These are phyloP conservation scores for Montipora sp. DNA, from an alignment of 64 coral and sea anemone species.

Conservation along the genomic window DNA sequence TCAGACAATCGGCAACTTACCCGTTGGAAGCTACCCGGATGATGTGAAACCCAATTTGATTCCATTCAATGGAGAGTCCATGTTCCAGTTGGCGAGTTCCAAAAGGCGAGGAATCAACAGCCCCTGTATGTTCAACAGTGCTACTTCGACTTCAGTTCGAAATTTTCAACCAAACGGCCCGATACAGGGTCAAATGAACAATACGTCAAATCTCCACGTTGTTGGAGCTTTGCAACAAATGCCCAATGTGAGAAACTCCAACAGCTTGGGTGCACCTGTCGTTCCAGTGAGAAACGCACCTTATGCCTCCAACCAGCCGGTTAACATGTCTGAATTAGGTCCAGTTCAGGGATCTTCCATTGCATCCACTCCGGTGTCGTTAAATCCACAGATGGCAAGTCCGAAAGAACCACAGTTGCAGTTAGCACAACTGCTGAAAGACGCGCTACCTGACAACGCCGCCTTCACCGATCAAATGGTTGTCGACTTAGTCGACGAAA, in stretches of 20 bases:
- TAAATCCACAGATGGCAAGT: not conserved
- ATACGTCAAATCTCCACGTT: not conserved
- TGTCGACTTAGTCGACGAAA: slow-evolving; percentile 12
- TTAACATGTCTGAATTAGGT: not conserved
- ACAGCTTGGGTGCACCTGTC: not conserved
- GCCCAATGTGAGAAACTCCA: not conserved
- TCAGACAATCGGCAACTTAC: not conserved
- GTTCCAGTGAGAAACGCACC: not conserved
- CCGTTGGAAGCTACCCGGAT: not conserved
- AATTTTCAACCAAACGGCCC: slow-evolving; percentile 5
- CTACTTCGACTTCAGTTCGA: not conserved
- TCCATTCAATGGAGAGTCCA: not conserved
- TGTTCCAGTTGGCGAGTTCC: not conserved
- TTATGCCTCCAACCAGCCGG: not conserved
- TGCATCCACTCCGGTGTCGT: not conserved
- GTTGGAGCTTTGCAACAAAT: not conserved
- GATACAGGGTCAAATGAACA: not conserved
- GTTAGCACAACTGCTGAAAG: slow-evolving; percentile 6
- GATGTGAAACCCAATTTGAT: slow-evolving; percentile 19
- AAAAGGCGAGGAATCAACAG: not conserved
- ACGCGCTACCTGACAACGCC: not conserved
- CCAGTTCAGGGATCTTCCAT: not conserved
- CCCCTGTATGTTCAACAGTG: slow-evolving; percentile 37
- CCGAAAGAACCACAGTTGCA: not conserved
- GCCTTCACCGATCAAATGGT: not conserved